These are phyloP conservation scores for Phoebastria nigripes DNA, from an alignment of 2,797 vertebrate species.

Conservation along the genomic window DNA sequence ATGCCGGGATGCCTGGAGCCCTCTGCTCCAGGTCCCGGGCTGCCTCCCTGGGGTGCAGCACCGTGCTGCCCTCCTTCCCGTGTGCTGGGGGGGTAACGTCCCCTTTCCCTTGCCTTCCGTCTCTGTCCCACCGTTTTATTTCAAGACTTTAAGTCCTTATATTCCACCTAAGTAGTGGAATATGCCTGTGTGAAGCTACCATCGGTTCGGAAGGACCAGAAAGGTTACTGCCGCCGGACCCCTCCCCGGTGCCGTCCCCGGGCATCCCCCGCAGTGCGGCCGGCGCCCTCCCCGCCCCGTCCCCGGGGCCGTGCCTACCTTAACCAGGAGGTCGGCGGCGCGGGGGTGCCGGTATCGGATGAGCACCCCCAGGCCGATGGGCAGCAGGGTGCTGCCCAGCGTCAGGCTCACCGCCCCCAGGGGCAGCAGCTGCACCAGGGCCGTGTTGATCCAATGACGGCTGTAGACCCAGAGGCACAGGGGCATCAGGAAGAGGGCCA, in stretches of 20 bases:
- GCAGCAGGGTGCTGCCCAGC: conserved; percentile 93
- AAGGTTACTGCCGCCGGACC: not conserved
- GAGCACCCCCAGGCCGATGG: conserved; percentile 88
- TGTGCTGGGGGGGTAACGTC: fast-evolving
- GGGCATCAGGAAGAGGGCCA: conserved; percentile 93
- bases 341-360: conserved; percentile 85
- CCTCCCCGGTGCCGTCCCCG: not conserved
- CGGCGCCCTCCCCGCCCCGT: no score
- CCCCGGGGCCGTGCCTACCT: conserved; percentile 74
- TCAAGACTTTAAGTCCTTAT: not conserved
- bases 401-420: conserved; percentile 93
- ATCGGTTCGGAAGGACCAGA: not conserved
- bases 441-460: conserved; percentile 93
- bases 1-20: no score
- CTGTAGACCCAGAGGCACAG: conserved; percentile 97
- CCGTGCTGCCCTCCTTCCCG: fast-evolving
- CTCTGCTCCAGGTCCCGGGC: not conserved
- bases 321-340: conserved; percentile 87
- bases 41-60: not conserved
- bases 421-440: conserved; percentile 88
- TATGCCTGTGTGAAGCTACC: not conserved
- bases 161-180: not conserved
- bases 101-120: fast-evolving
- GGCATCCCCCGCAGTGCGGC: not conserved
- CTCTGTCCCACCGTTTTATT: not conserved